These are phyloP conservation scores for Hylaeus anthracinus DNA, from an alignment of 1,140 invertebrate species.

Conservation along the genomic window DNA sequence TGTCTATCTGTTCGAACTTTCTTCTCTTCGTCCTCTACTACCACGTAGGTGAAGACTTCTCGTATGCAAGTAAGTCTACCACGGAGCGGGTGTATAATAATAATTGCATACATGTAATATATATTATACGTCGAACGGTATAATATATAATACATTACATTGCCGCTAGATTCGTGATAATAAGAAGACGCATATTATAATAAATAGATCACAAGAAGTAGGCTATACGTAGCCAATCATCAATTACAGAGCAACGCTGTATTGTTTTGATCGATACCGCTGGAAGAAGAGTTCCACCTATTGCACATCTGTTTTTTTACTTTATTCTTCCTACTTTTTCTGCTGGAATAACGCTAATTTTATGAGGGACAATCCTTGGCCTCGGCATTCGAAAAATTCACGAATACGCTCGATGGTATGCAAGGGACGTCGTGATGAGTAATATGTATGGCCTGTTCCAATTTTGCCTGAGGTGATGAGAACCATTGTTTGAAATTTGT, in stretches of 20 bases:
- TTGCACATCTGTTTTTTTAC: conserved; percentile 23
- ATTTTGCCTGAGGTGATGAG: no score
- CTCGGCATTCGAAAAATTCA: not conserved
- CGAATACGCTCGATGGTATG: not conserved
- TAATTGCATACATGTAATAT: conserved; percentile 46
- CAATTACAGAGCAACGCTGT: conserved; percentile 67
- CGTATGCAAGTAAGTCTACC: conserved; percentile 78
- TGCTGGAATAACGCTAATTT: not conserved
- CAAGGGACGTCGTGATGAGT: not conserved
- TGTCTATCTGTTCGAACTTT: conserved; percentile 78
- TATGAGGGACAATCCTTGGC: not conserved
- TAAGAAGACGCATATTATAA: conserved; percentile 34
- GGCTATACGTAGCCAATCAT: conserved; percentile 30
- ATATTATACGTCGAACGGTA: conserved; percentile 20
- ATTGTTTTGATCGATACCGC: conserved; percentile 22
- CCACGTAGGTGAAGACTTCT: conserved; percentile 80
- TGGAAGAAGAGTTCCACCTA: conserved; percentile 32
- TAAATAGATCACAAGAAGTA: conserved; percentile 29
- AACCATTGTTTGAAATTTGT: no score
- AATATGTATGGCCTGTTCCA: no score
- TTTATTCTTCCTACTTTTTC: not conserved
- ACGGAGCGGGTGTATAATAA: conserved; percentile 53
- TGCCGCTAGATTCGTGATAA: conserved; percentile 32
- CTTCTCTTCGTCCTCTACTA: conserved; percentile 76
- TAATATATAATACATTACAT: conserved; percentile 35